Conservation (phyloP, 30 jellyfish, hydroid and myxozoan genomes). For the Catostylus mosaicus region DNA sequence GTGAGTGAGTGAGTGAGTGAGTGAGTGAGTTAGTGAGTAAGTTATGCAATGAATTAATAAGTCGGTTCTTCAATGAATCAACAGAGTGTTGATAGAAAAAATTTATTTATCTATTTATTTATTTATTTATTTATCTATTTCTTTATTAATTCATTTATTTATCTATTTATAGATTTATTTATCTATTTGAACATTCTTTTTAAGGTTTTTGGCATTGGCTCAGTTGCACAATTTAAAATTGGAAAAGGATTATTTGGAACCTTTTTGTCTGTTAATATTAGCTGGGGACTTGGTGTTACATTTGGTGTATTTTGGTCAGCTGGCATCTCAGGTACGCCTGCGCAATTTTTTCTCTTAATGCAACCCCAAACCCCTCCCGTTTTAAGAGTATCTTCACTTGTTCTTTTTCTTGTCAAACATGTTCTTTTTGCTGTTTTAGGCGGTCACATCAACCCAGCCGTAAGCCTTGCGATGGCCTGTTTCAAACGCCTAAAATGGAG, state of each 20-base stretch:
- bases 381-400: too few species aligned
- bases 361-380: too few species aligned
- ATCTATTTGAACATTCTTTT: not conserved
- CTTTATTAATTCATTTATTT: too few species aligned
- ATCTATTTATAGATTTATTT: not conserved
- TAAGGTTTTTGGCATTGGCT: conserved; percentile 94
- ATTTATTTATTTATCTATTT: too few species aligned
- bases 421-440: conserved; percentile 50
- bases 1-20: too few species aligned
- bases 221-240: conserved; percentile 83
- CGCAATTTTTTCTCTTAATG: too few species aligned
- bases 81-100: not conserved
- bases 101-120: too few species aligned
- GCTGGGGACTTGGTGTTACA: conserved; percentile 95
- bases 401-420: too few species aligned
- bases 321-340: conserved; percentile 82
- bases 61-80: too few species aligned
- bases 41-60: too few species aligned
- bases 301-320: conserved; percentile 94
- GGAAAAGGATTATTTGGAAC: conserved; percentile 74
- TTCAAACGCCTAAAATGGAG: conserved; percentile 76
- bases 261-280: conserved; percentile 78
- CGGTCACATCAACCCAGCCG: conserved; percentile 98
- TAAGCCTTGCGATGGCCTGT: conserved; percentile 83
- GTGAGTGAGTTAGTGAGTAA: too few species aligned